Evolutionary conservation across 1,140 invertebrate genomes (phyloP).

Genomic region (Leptinotarsa defecta): DNA sequence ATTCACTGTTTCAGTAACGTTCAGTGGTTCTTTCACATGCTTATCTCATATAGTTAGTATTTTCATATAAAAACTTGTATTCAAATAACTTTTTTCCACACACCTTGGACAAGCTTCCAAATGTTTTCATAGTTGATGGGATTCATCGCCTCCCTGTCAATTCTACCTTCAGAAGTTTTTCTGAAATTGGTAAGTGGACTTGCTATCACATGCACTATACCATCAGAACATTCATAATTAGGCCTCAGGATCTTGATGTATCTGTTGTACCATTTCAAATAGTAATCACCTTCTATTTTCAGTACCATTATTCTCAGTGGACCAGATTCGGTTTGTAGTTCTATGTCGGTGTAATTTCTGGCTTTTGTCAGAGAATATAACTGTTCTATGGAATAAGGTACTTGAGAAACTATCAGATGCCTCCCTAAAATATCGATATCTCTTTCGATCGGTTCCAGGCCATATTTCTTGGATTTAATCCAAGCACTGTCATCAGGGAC

Average conservation of each 20-base stretch:
- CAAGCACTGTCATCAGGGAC: slow-evolving; percentile 40
- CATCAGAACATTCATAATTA: slow-evolving; percentile 44
- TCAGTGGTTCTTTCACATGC: too few relatives aligned
- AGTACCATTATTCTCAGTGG: slow-evolving; percentile 22
- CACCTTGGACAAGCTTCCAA: neutral
- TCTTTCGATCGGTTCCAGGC: slow-evolving; percentile 12
- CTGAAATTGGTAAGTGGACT: slow-evolving; percentile 21
- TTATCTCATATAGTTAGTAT: too few relatives aligned
- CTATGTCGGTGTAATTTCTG: slow-evolving; percentile 33
- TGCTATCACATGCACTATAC: slow-evolving; percentile 45
- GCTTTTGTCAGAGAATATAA: slow-evolving; percentile 32
- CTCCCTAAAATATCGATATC: slow-evolving; percentile 32
- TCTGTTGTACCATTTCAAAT: slow-evolving; percentile 36
- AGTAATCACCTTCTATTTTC: slow-evolving; percentile 30
- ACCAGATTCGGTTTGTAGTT: slow-evolving; percentile 24
- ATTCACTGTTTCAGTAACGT: too few relatives aligned
- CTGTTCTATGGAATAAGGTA: slow-evolving; percentile 38
- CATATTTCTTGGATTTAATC: slow-evolving; percentile 27
- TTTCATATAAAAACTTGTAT: neutral
- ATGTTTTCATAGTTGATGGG: neutral
- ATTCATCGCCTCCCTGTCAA: neutral
- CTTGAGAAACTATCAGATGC: slow-evolving; percentile 40
- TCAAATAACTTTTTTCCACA: neutral
- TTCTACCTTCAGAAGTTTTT: neutral
- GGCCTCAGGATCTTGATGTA: slow-evolving; percentile 37